Conservation (phyloP, 2,797 vertebrate species). For the Sebastes nivosus region DNA sequence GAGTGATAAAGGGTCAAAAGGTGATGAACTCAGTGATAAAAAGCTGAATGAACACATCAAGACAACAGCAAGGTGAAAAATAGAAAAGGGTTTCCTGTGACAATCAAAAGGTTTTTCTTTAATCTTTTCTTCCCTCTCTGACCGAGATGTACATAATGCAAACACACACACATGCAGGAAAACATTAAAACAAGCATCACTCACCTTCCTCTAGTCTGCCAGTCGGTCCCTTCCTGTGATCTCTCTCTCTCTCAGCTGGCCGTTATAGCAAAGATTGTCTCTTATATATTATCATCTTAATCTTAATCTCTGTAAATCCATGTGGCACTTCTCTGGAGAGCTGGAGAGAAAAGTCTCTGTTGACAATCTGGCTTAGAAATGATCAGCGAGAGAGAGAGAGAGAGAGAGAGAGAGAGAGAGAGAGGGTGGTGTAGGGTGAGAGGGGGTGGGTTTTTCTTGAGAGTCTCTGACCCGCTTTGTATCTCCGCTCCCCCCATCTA, state of each 20-base stretch:
- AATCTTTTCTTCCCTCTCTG: background rate
- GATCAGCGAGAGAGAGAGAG: conserved; percentile 18
- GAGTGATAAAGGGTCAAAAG: background rate
- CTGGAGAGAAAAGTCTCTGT: background rate
- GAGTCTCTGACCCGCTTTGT: background rate
- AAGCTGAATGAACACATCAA: background rate
- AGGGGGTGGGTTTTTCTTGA: background rate
- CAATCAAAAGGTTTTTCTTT: background rate
- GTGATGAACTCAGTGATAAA: background rate
- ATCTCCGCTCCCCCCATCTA: background rate
- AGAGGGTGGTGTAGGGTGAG: too few relatives aligned
- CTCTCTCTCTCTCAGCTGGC: background rate
- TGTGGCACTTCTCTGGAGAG: conserved; percentile 5
- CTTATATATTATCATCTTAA: background rate
- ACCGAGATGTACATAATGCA: background rate
- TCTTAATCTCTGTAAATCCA: conserved; percentile 14
- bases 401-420: too few relatives aligned
- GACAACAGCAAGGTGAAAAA: background rate
- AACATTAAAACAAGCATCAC: background rate
- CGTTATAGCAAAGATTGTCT: background rate
- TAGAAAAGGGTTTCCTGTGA: background rate
- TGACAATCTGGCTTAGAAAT: conserved; percentile 35
- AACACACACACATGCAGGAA: background rate
- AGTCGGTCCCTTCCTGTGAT: background rate
- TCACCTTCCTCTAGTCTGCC: conserved; percentile 31